Percentiles rank a stretch among this genome's conserved stretches.
These are phyloP conservation scores for Junonia oenone DNA, from an alignment of 2,888 invertebrate species.

Conservation along the genomic window DNA sequence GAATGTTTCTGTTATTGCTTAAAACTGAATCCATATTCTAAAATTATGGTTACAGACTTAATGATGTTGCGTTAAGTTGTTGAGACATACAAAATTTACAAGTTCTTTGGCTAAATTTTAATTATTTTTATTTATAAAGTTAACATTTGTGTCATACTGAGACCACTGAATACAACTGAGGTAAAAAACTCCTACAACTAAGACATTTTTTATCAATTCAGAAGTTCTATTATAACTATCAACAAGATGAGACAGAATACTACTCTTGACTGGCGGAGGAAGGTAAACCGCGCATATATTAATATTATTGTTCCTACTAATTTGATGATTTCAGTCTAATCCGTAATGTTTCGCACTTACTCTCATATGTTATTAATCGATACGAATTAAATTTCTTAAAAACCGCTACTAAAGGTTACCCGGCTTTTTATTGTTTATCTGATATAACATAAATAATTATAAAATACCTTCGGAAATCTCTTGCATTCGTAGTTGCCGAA, in stretches of 20 bases:
- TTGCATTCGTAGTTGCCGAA: slow-evolving; percentile 75
- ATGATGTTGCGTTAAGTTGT: background rate
- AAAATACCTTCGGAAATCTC: slow-evolving; percentile 67
- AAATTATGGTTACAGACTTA: background rate
- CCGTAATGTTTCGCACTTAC: background rate
- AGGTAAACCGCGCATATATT: background rate
- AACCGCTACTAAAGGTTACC: too few species aligned
- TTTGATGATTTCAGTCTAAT: background rate
- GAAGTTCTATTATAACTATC: background rate
- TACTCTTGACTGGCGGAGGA: background rate
- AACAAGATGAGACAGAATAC: background rate
- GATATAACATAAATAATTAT: too few species aligned
- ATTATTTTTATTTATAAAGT: background rate
- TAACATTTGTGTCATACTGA: background rate
- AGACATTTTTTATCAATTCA: background rate
- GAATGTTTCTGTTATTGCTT: background rate
- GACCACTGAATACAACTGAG: background rate
- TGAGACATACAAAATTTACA: background rate
- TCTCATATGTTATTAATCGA: too few species aligned
- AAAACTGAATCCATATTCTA: background rate
- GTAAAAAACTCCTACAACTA: background rate
- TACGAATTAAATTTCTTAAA: too few species aligned
- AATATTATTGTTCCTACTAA: background rate
- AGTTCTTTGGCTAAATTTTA: background rate
- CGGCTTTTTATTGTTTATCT: too few species aligned